Evolutionary conservation across 2,797 vertebrate genomes (phyloP).

Genomic region (Mallotus villosus): DNA sequence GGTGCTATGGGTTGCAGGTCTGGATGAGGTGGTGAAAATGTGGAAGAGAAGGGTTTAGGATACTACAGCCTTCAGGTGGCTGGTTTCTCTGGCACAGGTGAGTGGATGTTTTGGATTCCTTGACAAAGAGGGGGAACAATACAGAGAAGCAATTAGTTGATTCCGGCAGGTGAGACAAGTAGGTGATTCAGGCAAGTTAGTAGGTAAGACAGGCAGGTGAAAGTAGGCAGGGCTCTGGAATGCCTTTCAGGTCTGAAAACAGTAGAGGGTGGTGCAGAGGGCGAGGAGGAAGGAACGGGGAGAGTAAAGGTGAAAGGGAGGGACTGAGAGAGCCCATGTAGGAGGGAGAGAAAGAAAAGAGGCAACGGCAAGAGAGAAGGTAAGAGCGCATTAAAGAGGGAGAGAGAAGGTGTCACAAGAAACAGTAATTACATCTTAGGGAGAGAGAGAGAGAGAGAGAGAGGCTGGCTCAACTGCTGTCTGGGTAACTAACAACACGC

Average conservation of each 20-base stretch:
- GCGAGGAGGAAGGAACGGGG: conserved; percentile 27
- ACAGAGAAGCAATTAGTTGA: conserved; percentile 11
- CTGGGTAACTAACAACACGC: conserved; percentile 39
- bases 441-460: conserved; percentile 25
- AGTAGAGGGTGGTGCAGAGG: conserved; percentile 40
- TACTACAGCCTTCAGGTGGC: neutral
- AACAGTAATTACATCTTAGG: conserved; percentile 16
- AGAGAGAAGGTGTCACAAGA: neutral
- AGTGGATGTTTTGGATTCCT: conserved; percentile 63
- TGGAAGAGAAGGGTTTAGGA: conserved; percentile 10
- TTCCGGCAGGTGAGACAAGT: conserved; percentile 42
- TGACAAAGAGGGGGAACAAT: conserved; percentile 23
- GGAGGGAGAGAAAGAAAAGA: conserved; percentile 7
- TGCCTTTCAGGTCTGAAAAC: conserved; percentile 44
- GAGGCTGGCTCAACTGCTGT: conserved; percentile 38
- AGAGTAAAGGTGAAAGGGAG: conserved; percentile 23
- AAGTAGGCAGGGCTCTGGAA: conserved; percentile 60
- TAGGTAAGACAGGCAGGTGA: conserved; percentile 38
- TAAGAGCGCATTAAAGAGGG: conserved; percentile 1
- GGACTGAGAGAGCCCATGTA: neutral
- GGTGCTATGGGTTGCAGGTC: no score
- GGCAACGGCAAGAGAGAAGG: conserved; percentile 6
- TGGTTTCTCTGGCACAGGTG: conserved; percentile 26
- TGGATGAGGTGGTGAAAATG: neutral
- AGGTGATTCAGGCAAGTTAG: conserved; percentile 2